Percentiles rank a stretch among this genome's conserved stretches.
These are phyloP conservation scores for Drosophila oshimai DNA, from an alignment of 1,140 invertebrate genomes.

Conservation along the genomic window DNA sequence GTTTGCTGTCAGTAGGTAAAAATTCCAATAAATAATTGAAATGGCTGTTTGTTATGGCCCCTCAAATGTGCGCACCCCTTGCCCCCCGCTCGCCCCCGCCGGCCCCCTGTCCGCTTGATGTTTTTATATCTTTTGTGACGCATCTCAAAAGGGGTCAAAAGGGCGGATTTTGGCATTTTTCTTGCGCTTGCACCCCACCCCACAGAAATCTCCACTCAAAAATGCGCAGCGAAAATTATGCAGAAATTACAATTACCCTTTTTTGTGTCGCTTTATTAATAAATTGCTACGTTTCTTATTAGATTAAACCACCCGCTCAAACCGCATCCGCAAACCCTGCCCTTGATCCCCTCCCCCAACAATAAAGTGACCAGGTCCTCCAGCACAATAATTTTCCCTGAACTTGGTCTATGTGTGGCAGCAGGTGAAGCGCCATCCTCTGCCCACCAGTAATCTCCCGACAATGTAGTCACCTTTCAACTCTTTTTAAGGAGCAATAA, in stretches of 20 bases:
- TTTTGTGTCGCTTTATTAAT: constrained; percentile 32
- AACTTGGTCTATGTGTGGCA: no score
- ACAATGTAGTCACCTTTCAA: background rate
- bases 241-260: constrained; percentile 28
- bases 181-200: constrained; percentile 27
- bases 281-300: constrained; percentile 13
- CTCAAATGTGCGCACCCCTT: background rate
- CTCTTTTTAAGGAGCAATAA: no score
- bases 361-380: no score
- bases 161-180: constrained; percentile 55
- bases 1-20: constrained; percentile 78
- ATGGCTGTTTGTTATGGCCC: constrained; percentile 63
- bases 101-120: constrained; percentile 47
- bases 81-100: background rate
- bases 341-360: background rate
- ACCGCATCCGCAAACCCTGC: no score
- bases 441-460: no score
- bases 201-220: background rate
- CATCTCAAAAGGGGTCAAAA: constrained; percentile 3
- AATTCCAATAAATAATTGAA: constrained; percentile 80
- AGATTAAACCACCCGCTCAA: background rate
- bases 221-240: constrained; percentile 22
- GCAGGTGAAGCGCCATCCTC: no score
- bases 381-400: no score
- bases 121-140: constrained; percentile 51